These are phyloP conservation scores for Cairina moschata DNA, from an alignment of 2,113 vertebrate species.

Conservation along the genomic window DNA sequence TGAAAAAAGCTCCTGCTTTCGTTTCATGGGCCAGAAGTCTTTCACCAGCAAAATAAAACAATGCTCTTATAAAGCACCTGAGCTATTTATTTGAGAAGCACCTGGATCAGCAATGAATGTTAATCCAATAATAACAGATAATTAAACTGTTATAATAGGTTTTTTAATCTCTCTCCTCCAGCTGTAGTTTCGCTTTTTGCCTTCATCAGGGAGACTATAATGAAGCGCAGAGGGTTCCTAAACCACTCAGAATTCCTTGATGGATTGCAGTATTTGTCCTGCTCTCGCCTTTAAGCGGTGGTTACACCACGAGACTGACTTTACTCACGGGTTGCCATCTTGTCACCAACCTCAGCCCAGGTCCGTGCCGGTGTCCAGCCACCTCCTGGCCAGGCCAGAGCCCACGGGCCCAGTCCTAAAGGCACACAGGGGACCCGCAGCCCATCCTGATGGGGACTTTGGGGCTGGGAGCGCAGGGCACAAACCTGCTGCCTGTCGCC, in stretches of 20 bases:
- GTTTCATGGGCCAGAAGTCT: not conserved
- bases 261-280: not conserved
- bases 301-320: not conserved
- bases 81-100: constrained; percentile 19
- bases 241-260: constrained; percentile 35
- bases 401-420: not conserved
- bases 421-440: rapidly evolving
- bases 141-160: constrained; percentile 12
- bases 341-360: not conserved
- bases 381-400: not conserved
- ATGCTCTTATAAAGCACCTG: not conserved
- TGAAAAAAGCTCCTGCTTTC: not conserved
- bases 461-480: not conserved
- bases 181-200: not conserved
- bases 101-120: constrained; percentile 36
- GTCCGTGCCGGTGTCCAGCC: not conserved
- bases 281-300: not conserved
- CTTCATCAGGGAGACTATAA: constrained; percentile 30
- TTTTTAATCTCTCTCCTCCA: constrained; percentile 40
- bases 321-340: not conserved
- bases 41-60: not conserved
- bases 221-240: constrained; percentile 9
- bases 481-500: not conserved
- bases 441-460: not conserved
- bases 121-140: constrained; percentile 42